A percentile compares a stretch with the other conserved stretches of the same genome.
phyloP scores from a whole-genome alignment of 2,797 vertebrate species.

The Trichosurus vulpecula region DNA sequence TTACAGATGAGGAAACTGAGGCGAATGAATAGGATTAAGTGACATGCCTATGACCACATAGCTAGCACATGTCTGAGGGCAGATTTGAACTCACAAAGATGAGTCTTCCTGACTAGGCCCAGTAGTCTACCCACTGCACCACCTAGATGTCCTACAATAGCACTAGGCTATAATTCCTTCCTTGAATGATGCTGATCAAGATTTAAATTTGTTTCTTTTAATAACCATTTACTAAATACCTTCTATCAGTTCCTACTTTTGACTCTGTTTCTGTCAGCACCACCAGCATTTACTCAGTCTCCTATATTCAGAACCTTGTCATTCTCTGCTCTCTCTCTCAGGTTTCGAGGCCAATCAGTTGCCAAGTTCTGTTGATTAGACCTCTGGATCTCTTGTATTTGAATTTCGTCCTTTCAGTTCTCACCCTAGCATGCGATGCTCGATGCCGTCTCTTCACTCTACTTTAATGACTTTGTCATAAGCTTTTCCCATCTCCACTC shows the following conservation, averaged over 20 bases:
- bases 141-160: too few relatives aligned
- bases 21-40: background rate
- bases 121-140: too few relatives aligned
- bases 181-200: constrained; percentile 49
- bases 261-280: too few relatives aligned
- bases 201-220: constrained; percentile 22
- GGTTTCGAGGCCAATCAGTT: background rate
- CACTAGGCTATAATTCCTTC: background rate
- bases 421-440: background rate
- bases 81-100: too few relatives aligned
- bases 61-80: background rate
- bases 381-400: background rate
- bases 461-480: background rate
- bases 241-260: too few relatives aligned
- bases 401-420: background rate
- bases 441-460: background rate
- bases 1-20: background rate
- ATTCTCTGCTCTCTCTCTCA: background rate
- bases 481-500: background rate
- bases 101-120: too few relatives aligned
- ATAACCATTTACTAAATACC: too few relatives aligned
- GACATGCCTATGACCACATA: background rate
- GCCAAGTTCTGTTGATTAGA: background rate
- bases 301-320: background rate
- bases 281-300: background rate